Conservation (phyloP, 2,113 vertebrate species). For the Otolemur garnettii region DNA sequence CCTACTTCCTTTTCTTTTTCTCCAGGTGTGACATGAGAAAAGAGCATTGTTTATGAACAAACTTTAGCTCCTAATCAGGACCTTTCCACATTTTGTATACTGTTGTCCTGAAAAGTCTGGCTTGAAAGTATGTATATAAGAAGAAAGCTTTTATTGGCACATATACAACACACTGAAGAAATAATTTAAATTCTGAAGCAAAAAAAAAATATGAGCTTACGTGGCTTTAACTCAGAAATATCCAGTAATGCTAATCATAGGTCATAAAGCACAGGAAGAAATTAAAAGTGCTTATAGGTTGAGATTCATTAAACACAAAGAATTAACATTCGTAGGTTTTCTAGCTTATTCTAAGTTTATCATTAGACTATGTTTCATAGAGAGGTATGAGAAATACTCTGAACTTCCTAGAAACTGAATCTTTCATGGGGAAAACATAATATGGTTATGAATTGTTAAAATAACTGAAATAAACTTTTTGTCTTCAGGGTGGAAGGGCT, state of each 20-base stretch:
- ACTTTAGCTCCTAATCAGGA: not conserved
- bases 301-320: not conserved
- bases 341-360: conserved; percentile 51
- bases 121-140: not conserved
- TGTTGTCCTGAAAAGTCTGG: not conserved
- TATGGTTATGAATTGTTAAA: conserved; percentile 65
- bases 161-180: not conserved
- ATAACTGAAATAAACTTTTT: conserved; percentile 22
- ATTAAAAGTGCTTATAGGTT: not conserved
- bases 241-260: not conserved
- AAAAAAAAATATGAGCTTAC: not conserved
- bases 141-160: not conserved
- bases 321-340: not conserved
- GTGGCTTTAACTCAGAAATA: conserved; percentile 8
- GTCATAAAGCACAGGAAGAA: not conserved
- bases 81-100: not conserved
- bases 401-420: conserved; percentile 36
- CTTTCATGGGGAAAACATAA: conserved; percentile 1
- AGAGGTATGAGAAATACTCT: conserved; percentile 54
- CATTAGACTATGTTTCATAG: conserved; percentile 52
- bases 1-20: not conserved
- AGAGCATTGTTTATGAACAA: not conserved
- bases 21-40: not conserved
- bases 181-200: not conserved
- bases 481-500: not conserved